Conservation (phyloP, 2,888 invertebrate species). For the Chrysolina oricalcia region DNA sequence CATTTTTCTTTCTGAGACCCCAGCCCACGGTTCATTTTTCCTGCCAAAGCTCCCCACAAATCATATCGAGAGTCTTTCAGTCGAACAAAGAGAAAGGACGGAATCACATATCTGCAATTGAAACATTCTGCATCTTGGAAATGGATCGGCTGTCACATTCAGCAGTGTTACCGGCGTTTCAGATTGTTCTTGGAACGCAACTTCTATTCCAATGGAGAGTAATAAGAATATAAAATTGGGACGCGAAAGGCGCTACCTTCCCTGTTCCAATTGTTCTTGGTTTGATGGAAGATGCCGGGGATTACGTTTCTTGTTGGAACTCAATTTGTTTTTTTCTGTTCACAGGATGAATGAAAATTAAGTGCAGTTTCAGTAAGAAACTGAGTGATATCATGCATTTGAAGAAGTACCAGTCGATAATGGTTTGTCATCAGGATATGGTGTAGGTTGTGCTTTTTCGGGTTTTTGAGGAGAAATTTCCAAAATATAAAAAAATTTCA, state of each 20-base stretch:
- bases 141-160: constrained; percentile 62
- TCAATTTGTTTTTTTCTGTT: neutral
- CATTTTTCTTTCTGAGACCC: neutral
- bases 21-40: neutral
- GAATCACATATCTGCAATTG: constrained; percentile 58
- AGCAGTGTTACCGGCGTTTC: constrained; percentile 56
- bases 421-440: too few species aligned
- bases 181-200: constrained; percentile 39
- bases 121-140: constrained; percentile 60
- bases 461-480: too few species aligned
- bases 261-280: constrained; percentile 8
- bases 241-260: neutral
- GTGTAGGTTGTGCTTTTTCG: too few species aligned
- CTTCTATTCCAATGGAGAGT: constrained; percentile 24
- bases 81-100: constrained; percentile 46
- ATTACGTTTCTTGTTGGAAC: neutral
- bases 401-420: too few species aligned
- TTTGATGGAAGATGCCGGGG: neutral
- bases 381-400: too few species aligned
- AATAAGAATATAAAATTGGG: constrained; percentile 30
- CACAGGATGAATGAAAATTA: too few species aligned
- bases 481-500: too few species aligned
- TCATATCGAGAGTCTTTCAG: constrained; percentile 26
- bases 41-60: constrained; percentile 13
- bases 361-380: too few species aligned